Percentiles rank a stretch among this genome's conserved stretches.
Conservation (phyloP, 1,140 invertebrate genomes). For the Drosophila carrolli region DNA sequence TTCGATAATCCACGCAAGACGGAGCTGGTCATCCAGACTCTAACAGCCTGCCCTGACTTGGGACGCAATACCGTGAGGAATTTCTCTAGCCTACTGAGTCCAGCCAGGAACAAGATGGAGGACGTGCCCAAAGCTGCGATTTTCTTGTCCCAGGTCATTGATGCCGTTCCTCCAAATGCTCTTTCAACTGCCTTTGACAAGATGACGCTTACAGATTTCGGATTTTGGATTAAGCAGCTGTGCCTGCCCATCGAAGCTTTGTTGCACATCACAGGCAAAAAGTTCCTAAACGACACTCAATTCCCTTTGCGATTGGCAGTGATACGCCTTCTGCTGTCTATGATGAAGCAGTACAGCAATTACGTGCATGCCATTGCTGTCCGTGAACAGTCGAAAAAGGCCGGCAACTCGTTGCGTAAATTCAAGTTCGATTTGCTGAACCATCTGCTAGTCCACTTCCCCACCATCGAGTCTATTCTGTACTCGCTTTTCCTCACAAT, state of each 20-base stretch:
- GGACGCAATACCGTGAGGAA: constrained; percentile 87
- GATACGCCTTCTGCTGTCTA: constrained; percentile 60
- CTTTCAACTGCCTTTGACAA: constrained; percentile 74
- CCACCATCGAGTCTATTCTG: constrained; percentile 69
- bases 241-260: constrained; percentile 74
- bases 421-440: constrained; percentile 83
- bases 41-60: constrained; percentile 90
- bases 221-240: constrained; percentile 76
- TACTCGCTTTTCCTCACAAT: constrained; percentile 66
- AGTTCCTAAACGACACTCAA: constrained; percentile 15
- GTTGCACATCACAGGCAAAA: constrained; percentile 56
- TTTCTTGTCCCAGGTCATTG: constrained; percentile 63
- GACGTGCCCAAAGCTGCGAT: constrained; percentile 35
- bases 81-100: constrained; percentile 50
- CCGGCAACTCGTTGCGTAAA: constrained; percentile 65
- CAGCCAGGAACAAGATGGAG: constrained; percentile 2
- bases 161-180: constrained; percentile 66
- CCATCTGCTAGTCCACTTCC: constrained; percentile 76
- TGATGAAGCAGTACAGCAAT: constrained; percentile 81
- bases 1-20: constrained; percentile 86
- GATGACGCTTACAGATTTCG: constrained; percentile 74
- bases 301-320: constrained; percentile 48
- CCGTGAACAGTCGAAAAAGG: constrained; percentile 66
- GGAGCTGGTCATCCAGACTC: constrained; percentile 88
- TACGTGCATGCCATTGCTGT: constrained; percentile 65